phyloP scores from a whole-genome alignment of 1,140 invertebrate genomes.

The Trissolcus basalis region DNA sequence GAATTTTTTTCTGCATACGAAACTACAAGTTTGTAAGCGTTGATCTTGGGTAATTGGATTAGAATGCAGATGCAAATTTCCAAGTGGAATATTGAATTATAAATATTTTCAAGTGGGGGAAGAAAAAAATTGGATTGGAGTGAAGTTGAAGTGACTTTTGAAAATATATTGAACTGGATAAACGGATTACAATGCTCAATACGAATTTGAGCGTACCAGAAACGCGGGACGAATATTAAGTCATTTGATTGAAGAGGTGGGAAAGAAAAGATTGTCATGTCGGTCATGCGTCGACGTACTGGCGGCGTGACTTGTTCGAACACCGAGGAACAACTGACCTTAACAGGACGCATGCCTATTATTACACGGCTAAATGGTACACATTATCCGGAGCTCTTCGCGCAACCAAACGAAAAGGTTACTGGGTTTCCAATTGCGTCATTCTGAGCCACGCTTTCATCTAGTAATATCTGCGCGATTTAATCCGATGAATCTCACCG shows the following conservation, averaged over 20 bases:
- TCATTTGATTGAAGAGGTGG: slow-evolving; percentile 19
- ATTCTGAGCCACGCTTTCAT: slow-evolving; percentile 58
- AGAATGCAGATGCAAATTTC: too few species aligned
- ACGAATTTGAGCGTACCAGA: background rate
- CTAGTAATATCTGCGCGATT: slow-evolving; percentile 41
- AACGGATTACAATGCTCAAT: too few species aligned
- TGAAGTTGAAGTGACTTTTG: too few species aligned
- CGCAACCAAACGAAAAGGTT: slow-evolving; percentile 70
- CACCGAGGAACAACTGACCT: slow-evolving; percentile 67
- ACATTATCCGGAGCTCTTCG: slow-evolving; percentile 53
- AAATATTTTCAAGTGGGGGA: too few species aligned
- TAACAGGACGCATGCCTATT: slow-evolving; percentile 66
- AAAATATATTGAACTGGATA: too few species aligned
- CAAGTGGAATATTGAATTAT: too few species aligned
- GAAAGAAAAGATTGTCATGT: slow-evolving; percentile 62
- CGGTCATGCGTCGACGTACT: slow-evolving; percentile 60
- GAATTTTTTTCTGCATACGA: too few species aligned
- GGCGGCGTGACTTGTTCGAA: slow-evolving; percentile 66
- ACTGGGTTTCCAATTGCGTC: slow-evolving; percentile 69
- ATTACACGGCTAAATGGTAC: slow-evolving; percentile 61
- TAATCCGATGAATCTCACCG: slow-evolving; percentile 11
- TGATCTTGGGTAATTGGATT: too few species aligned
- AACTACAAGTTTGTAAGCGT: too few species aligned
- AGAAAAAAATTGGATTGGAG: too few species aligned
- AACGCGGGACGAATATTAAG: background rate